Conservation (phyloP, 2,888 invertebrate genomes). For the Norana najaformis region DNA sequence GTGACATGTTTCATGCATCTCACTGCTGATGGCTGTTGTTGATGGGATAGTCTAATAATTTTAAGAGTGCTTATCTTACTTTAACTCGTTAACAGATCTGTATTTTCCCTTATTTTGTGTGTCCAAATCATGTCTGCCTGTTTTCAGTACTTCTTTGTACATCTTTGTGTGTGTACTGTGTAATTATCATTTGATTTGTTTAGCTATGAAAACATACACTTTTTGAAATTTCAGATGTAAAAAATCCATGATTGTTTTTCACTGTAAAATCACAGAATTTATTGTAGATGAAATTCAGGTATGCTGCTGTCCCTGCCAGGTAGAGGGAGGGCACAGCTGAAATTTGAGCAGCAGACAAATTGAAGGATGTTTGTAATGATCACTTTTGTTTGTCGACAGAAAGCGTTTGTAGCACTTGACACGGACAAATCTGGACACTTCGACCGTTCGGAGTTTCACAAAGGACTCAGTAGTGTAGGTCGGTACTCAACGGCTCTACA, state of each 20-base stretch:
- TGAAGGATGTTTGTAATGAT: not conserved
- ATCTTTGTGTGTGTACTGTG: too few species aligned
- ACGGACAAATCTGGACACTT: constrained; percentile 30
- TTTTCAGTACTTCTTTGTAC: too few species aligned
- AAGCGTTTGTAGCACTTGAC: constrained; percentile 33
- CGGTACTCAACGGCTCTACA: not conserved
- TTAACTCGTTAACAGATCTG: too few species aligned
- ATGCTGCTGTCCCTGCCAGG: not conserved
- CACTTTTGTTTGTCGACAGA: constrained; percentile 23
- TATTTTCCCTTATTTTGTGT: too few species aligned
- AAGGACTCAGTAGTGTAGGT: constrained; percentile 33
- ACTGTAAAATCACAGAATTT: not conserved
- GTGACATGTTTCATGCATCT: too few species aligned
- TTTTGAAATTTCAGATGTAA: not conserved
- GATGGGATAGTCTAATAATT: too few species aligned
- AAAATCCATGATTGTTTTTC: not conserved
- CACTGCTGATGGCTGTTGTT: not conserved
- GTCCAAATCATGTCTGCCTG: too few species aligned
- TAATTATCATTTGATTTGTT: too few species aligned
- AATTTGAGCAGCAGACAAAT: not conserved
- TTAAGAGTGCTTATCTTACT: too few species aligned
- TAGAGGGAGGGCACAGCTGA: not conserved
- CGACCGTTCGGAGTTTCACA: constrained; percentile 31
- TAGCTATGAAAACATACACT: too few species aligned
- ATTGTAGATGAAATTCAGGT: too few species aligned